These are phyloP conservation scores for Myotis lucifugus DNA, from an alignment of 2,113 vertebrate species.

Conservation along the genomic window DNA sequence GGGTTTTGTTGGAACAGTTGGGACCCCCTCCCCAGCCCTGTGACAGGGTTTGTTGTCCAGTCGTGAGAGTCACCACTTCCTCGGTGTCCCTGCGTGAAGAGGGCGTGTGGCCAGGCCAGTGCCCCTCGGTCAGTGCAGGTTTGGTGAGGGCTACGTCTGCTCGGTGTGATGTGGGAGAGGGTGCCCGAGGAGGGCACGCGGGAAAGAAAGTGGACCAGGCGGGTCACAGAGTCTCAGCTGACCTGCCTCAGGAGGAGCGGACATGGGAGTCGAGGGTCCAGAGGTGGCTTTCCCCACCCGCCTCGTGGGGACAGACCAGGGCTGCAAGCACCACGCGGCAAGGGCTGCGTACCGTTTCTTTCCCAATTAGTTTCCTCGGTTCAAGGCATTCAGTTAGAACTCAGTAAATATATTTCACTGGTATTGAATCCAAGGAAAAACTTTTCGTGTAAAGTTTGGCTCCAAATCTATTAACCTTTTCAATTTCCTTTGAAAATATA, in stretches of 20 bases:
- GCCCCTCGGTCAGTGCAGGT: background rate
- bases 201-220: background rate
- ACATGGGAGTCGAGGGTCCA: rapidly evolving
- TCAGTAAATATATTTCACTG: background rate
- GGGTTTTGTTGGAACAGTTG: background rate
- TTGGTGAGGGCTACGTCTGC: no score
- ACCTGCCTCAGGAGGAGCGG: background rate
- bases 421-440: background rate
- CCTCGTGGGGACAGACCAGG: rapidly evolving
- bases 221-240: background rate
- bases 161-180: no score
- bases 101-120: background rate
- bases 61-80: no score
- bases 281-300: no score
- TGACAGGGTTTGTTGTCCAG: background rate
- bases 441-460: background rate
- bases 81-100: background rate
- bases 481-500: background rate
- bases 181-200: rapidly evolving
- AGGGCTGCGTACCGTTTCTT: no score
- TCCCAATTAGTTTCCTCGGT: background rate
- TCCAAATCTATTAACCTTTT: conserved; percentile 8
- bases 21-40: background rate
- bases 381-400: background rate
- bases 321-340: background rate